phyloP scores from a whole-genome alignment of 2,113 vertebrate genomes.

The Puffinus mauretanicus region DNA sequence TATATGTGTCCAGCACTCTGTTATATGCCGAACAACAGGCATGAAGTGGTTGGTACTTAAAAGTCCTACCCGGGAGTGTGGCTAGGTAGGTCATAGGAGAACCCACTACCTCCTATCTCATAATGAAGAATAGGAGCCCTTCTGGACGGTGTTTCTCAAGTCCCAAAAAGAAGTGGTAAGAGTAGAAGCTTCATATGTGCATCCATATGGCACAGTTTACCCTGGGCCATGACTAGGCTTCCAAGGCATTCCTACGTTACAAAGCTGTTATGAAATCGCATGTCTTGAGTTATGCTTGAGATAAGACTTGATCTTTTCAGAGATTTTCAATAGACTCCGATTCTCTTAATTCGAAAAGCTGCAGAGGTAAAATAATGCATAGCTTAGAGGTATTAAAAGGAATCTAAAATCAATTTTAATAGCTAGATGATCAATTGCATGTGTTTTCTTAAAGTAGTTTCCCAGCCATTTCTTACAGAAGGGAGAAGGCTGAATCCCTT shows the following conservation, averaged over 20 bases:
- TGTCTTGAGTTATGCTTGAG: not conserved
- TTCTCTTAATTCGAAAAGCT: not conserved
- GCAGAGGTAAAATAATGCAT: not conserved
- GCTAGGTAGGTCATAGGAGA: not conserved
- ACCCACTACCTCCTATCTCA: not conserved
- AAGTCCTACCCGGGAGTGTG: not conserved
- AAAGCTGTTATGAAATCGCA: not conserved
- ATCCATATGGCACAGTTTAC: not conserved
- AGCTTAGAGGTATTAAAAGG: not conserved
- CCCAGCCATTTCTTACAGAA: not conserved
- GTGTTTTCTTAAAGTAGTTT: not conserved
- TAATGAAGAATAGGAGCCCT: not conserved
- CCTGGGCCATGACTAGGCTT: not conserved
- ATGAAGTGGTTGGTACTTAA: not conserved
- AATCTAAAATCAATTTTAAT: not conserved
- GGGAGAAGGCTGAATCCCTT: not conserved
- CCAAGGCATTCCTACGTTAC: not conserved
- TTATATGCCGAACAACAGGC: not conserved
- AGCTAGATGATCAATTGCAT: not conserved
- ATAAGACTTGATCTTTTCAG: not conserved
- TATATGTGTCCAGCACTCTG: not conserved
- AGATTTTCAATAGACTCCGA: not conserved
- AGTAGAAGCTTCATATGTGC: not conserved
- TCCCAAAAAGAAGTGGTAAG: not conserved
- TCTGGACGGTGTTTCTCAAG: not conserved